Conservation (phyloP, 2,797 vertebrate species). For the Okamejei kenojei region DNA sequence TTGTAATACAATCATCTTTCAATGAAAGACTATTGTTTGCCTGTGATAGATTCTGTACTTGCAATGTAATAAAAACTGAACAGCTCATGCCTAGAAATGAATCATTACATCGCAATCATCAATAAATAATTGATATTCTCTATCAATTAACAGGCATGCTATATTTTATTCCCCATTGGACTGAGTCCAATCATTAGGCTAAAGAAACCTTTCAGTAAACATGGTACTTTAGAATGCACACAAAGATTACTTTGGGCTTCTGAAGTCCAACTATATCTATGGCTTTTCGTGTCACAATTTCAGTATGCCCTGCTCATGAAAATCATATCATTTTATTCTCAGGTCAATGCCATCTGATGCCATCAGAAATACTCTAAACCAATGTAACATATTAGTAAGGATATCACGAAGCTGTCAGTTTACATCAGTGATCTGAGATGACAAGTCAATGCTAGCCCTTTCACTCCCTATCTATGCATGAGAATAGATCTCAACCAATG, state of each 20-base stretch:
- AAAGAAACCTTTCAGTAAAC: neutral
- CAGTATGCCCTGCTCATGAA: neutral
- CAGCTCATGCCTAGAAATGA: neutral
- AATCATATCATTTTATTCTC: neutral
- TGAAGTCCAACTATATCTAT: neutral
- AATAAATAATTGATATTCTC: neutral
- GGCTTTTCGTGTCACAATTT: neutral
- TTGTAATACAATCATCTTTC: neutral
- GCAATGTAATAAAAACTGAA: neutral
- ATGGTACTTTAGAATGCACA: neutral
- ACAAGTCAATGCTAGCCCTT: no score
- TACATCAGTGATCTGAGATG: neutral
- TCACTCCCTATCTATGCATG: no score
- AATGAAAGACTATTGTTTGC: neutral
- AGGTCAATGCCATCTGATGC: no score
- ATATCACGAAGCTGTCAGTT: neutral
- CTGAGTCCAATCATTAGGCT: neutral
- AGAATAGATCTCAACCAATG: neutral
- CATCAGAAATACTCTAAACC: neutral
- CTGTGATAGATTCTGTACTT: neutral
- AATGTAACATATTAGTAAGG: neutral
- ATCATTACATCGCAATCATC: neutral
- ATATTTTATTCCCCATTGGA: neutral
- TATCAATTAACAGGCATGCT: neutral
- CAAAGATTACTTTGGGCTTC: neutral